Percentiles rank a stretch among this genome's conserved stretches.
These are phyloP conservation scores for Himalopsyche phryganea DNA, from an alignment of 1,140 invertebrate genomes.

Conservation along the genomic window DNA sequence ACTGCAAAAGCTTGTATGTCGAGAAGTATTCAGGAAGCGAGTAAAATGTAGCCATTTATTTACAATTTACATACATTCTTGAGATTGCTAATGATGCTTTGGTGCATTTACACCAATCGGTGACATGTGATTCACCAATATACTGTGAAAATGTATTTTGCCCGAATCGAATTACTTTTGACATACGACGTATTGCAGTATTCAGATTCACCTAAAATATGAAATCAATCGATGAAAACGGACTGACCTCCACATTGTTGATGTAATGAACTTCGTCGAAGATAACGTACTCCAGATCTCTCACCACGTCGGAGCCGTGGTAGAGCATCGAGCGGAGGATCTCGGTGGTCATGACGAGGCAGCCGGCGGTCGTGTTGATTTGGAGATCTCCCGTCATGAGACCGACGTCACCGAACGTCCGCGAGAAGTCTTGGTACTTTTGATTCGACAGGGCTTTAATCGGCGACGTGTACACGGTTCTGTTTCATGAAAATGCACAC, in stretches of 20 bases:
- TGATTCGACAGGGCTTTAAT: slow-evolving; percentile 99
- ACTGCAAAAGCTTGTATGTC: too few species aligned
- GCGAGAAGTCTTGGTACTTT: slow-evolving; percentile 96
- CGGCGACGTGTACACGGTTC: slow-evolving; percentile 97
- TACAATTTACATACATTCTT: too few species aligned
- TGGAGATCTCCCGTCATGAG: slow-evolving; percentile 96
- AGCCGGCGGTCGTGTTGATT: slow-evolving; percentile 88
- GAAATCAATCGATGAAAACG: too few species aligned
- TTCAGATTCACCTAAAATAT: too few species aligned
- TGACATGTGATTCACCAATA: too few species aligned
- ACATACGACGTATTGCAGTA: too few species aligned
- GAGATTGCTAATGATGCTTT: too few species aligned
- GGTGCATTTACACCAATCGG: too few species aligned
- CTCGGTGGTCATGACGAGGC: slow-evolving; percentile 99
- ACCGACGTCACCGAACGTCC: slow-evolving; percentile 89
- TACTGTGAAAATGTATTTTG: too few species aligned
- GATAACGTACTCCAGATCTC: slow-evolving; percentile 97
- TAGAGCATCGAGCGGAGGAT: slow-evolving; percentile 97
- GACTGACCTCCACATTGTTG: slow-evolving; percentile 86
- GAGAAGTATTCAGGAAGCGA: too few species aligned
- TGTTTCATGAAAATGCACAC: slow-evolving; percentile 42
- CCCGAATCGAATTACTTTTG: too few species aligned
- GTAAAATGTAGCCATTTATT: too few species aligned
- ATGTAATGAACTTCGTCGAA: slow-evolving; percentile 99
- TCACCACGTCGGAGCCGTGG: slow-evolving; percentile 88